Conservation (phyloP, 2,113 vertebrate species). For the Mormyrus lacerda region DNA sequence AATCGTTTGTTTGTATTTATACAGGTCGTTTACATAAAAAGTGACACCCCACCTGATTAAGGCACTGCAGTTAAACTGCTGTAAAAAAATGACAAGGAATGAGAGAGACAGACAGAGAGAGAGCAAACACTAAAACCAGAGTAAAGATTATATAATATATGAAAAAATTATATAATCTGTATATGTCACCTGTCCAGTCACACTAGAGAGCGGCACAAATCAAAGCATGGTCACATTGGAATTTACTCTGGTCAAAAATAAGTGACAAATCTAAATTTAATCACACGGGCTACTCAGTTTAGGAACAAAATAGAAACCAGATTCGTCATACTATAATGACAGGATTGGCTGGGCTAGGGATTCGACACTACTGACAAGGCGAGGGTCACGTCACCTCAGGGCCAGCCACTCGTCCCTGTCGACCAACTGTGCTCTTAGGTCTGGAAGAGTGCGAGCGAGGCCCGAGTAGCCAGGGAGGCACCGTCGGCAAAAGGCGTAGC, state of each 20-base stretch:
- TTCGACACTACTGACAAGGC: background rate
- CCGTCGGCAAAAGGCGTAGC: background rate
- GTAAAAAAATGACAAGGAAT: background rate
- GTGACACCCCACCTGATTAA: background rate
- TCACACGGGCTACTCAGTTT: background rate
- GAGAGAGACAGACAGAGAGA: background rate
- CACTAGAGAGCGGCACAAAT: background rate
- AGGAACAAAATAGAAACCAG: background rate
- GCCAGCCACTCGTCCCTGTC: background rate
- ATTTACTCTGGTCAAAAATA: background rate
- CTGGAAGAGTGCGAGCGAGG: background rate
- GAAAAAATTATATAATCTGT: background rate
- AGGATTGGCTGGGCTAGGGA: background rate
- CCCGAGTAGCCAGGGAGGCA: background rate
- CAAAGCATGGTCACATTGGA: background rate
- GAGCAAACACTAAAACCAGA: background rate
- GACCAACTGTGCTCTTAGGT: background rate
- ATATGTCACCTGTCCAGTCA: background rate
- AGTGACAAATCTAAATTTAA: background rate
- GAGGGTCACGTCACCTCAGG: background rate
- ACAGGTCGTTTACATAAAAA: conserved; percentile 19
- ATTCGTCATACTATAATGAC: background rate
- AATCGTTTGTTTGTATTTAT: conserved; percentile 16
- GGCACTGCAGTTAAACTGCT: conserved; percentile 3
- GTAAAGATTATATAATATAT: background rate